Conservation (phyloP, 2,888 invertebrate genomes). For the Agrochola litura region DNA sequence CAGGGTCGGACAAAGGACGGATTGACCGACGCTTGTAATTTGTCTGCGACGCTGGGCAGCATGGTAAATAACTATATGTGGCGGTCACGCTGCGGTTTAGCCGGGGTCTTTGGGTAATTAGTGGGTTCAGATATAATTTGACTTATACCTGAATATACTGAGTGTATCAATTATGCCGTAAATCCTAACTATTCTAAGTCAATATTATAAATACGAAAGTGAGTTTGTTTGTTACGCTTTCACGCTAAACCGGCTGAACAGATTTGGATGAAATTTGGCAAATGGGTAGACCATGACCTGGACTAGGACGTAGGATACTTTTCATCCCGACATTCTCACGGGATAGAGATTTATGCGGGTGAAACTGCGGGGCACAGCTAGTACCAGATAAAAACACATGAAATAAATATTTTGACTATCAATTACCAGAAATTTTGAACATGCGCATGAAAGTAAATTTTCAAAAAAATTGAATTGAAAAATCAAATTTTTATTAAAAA, state of each 20-base stretch:
- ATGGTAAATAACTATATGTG: constrained; percentile 43
- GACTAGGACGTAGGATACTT: no score
- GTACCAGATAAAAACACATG: not conserved
- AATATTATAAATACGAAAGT: no score
- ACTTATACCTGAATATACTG: not conserved
- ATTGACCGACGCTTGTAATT: constrained; percentile 67
- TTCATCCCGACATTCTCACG: no score
- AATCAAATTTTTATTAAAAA: not conserved
- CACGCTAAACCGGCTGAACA: no score
- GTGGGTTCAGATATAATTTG: not conserved
- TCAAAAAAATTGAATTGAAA: not conserved
- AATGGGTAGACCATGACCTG: no score
- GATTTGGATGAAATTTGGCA: no score
- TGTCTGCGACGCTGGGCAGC: constrained; percentile 55
- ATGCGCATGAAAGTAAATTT: not conserved
- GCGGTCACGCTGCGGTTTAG: constrained; percentile 25
- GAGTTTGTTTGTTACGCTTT: no score
- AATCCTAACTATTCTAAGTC: not conserved
- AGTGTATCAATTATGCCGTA: not conserved
- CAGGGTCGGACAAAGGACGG: constrained; percentile 64
- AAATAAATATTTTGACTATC: not conserved
- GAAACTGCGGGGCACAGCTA: no score
- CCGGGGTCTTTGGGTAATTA: constrained; percentile 24
- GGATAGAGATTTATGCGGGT: no score
- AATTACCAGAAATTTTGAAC: not conserved